A percentile compares a stretch with the other conserved stretches of the same genome.
phyloP scores from a whole-genome alignment of 2,113 vertebrate genomes.

The Epinephelus moara region DNA sequence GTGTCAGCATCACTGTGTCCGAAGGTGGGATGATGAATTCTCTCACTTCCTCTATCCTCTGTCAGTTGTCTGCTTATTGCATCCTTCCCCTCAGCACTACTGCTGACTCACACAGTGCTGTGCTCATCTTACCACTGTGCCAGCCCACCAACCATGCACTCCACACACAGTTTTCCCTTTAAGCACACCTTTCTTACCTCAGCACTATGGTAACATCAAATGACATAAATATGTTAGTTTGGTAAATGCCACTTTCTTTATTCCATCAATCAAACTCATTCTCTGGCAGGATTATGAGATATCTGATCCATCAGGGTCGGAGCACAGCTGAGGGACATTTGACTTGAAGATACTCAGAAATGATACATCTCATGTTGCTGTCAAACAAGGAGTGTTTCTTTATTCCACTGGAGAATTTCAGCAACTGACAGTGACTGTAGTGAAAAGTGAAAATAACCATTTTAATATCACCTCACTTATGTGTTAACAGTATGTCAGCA shows the following conservation, averaged over 20 bases:
- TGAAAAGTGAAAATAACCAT: background rate
- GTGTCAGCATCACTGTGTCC: conserved; percentile 27
- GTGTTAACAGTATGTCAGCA: background rate
- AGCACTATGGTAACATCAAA: background rate
- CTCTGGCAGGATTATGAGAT: background rate
- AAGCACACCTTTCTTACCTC: background rate
- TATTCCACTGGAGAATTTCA: background rate
- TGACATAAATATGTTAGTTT: background rate
- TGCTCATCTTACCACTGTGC: conserved; percentile 14
- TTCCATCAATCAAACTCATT: background rate
- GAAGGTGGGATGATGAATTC: conserved; percentile 45
- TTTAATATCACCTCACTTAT: background rate
- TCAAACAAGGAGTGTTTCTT: background rate
- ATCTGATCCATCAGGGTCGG: conserved; percentile 10
- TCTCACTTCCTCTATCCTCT: conserved; percentile 44
- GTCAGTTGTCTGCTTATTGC: conserved; percentile 29
- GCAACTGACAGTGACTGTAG: background rate
- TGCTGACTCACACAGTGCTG: conserved; percentile 58
- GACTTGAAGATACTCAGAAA: background rate
- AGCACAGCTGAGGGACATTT: conserved; percentile 1
- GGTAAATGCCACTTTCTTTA: background rate
- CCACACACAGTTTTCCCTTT: background rate
- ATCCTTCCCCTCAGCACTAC: conserved; percentile 8
- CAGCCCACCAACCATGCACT: background rate
- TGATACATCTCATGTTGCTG: background rate